Conservation (phyloP, 2,797 vertebrate genomes). For the Syndactyla subalaris region DNA sequence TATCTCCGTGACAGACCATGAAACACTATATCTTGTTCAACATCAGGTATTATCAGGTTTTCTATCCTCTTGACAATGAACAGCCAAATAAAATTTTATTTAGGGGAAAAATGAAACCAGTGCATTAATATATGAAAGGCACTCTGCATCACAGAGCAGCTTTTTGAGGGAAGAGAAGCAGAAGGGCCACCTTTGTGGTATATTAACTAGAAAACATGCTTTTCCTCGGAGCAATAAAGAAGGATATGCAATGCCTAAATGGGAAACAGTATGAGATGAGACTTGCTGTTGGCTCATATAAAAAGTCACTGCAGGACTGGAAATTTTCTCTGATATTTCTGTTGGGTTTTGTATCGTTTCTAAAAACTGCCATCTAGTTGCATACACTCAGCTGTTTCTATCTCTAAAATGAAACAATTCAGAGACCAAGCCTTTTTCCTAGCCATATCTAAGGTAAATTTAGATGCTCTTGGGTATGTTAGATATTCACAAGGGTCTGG, state of each 20-base stretch:
- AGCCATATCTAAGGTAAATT: background rate
- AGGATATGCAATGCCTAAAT: background rate
- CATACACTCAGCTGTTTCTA: background rate
- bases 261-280: background rate
- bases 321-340: background rate
- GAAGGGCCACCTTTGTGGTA: background rate
- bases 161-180: background rate
- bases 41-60: background rate
- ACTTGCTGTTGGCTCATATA: background rate
- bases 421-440: background rate
- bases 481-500: background rate
- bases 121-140: background rate
- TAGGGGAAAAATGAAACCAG: background rate
- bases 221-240: background rate
- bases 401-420: background rate
- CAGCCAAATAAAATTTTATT: constrained; percentile 8
- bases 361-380: background rate
- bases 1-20: background rate
- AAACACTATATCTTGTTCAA: background rate
- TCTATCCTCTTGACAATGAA: background rate
- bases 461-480: background rate
- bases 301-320: background rate
- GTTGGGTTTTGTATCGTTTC: background rate
- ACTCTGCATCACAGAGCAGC: background rate
- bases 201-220: background rate